These are phyloP conservation scores for Aphodius granarius DNA, from an alignment of 2,888 invertebrate species.

Conservation along the genomic window DNA sequence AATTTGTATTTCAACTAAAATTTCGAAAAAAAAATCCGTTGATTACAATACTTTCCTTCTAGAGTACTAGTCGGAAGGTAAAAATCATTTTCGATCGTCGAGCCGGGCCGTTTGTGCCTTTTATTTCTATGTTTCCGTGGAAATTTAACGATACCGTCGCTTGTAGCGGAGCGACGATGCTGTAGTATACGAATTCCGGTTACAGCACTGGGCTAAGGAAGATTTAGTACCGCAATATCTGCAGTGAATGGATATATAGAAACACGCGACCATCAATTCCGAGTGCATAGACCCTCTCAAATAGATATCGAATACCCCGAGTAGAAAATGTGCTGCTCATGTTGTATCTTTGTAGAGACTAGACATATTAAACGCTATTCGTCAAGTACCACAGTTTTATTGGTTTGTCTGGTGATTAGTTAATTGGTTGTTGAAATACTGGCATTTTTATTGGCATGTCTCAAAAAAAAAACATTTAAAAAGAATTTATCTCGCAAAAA, in stretches of 20 bases:
- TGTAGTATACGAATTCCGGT: background rate
- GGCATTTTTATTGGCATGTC: too few relatives aligned
- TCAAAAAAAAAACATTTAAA: too few relatives aligned
- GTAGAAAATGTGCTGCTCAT: background rate
- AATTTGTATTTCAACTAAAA: too few relatives aligned
- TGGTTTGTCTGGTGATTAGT: background rate
- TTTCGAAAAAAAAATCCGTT: too few relatives aligned
- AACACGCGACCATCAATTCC: background rate
- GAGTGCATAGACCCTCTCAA: background rate
- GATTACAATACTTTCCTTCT: too few relatives aligned
- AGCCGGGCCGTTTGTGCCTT: background rate
- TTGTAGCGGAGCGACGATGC: background rate
- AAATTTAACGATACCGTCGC: background rate
- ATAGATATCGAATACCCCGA: background rate
- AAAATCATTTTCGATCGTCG: background rate
- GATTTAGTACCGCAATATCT: background rate
- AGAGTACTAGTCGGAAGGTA: too few relatives aligned
- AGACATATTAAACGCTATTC: background rate
- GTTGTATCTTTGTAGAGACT: background rate
- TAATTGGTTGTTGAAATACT: too few relatives aligned
- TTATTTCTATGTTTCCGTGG: background rate
- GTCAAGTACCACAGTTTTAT: background rate
- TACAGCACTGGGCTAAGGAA: background rate
- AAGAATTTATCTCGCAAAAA: too few relatives aligned
- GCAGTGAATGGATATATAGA: background rate